Base-by-base conservation (phyloP, 2,888 invertebrate genomes). In the Hirtodrosophila confusa region DNA sequence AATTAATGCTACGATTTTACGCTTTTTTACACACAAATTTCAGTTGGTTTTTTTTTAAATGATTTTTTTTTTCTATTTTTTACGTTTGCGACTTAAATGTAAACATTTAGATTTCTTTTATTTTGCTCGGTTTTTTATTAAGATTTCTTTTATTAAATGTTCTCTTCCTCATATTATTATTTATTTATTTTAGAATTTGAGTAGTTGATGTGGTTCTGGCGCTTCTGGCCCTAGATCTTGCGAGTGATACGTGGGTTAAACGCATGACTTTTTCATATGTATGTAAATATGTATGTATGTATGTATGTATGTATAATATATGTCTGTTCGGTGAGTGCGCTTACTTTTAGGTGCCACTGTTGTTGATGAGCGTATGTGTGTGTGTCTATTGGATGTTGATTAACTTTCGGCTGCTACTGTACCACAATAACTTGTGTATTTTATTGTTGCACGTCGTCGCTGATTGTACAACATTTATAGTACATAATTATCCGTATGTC, bases 401-500 rank as follows among this genome's bases (percentile, higher is more conserved):
- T 69, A 55, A 60, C 65, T 57, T 50, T 73, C 70, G 44, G 47
- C 65, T 48, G 36, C 49, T 35, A 29, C 24, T 24, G 10, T 23
- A 29, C 51, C 48, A 33, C 36, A 47, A 37, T 17, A 17, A 17
- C 17, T 17, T 17, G 27, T 45, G 9, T 9, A 31, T 31, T 62
- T 86, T 80, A 82, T 82, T 82, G 87, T 83, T 84, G 87, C 88
- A 88, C 87, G 71, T 85, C 86, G 75, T 87, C 88, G 83, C 86
- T 88, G 88, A 78, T 83, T 83, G 88, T 87, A 83, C 83, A 83
- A 83, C 83, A 88, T 77, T 80, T 77, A 76, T 66, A 82, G 80
- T 86, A 70, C 68, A 64, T 64, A 61, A 75, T 60, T 76, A 60
- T 61, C 70, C 71, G 73, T 76, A 87, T 74, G 66, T 79, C 83